phyloP scores from a whole-genome alignment of 2,797 vertebrate genomes.

The Sebastiscus albofasciatus region DNA sequence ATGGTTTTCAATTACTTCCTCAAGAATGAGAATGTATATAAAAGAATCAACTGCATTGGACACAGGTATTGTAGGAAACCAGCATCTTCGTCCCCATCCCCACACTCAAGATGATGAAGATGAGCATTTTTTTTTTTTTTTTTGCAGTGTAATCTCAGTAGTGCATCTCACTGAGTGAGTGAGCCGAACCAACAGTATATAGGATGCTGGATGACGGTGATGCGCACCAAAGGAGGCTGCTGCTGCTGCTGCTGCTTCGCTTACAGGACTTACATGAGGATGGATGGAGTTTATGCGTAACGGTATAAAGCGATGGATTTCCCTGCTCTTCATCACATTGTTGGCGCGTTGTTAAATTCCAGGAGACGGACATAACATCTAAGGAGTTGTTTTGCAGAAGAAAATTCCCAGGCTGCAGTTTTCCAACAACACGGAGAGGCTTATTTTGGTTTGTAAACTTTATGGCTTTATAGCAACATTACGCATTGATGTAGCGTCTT shows the following conservation, averaged over 20 bases:
- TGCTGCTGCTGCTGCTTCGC: slow-evolving; percentile 6
- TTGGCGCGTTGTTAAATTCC: neutral
- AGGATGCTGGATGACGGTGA: slow-evolving; percentile 10
- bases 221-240: slow-evolving; percentile 26
- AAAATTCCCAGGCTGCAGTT: neutral
- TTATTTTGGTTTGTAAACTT: slow-evolving; percentile 34
- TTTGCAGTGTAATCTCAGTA: slow-evolving; percentile 14
- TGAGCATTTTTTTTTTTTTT: neutral
- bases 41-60: neutral
- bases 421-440: neutral
- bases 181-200: slow-evolving; percentile 3
- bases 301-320: slow-evolving; percentile 8
- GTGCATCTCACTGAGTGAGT: neutral
- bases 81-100: neutral
- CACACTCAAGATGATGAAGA: neutral
- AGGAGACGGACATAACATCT: neutral
- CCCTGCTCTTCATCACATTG: neutral
- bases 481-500: neutral
- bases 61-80: neutral
- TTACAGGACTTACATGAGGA: neutral
- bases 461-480: neutral
- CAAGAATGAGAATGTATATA: neutral
- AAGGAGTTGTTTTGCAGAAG: neutral
- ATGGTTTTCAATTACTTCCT: neutral
- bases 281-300: slow-evolving; percentile 21